These are phyloP conservation scores for Drosophila sechellia DNA, from an alignment of 1,140 invertebrate species.

Conservation along the genomic window DNA sequence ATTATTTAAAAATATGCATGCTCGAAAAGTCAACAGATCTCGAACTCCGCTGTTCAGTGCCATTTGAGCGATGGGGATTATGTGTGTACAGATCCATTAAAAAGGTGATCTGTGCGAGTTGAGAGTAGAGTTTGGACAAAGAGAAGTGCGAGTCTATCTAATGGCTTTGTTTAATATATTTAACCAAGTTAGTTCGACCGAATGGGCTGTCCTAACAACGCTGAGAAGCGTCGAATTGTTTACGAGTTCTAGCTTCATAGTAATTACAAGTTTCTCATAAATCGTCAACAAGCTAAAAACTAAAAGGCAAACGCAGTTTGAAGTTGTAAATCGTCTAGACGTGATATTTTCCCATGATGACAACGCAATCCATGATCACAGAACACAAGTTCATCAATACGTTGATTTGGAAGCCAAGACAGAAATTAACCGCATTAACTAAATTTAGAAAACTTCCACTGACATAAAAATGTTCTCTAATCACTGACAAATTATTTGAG, in stretches of 20 bases:
- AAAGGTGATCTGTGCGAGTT: constrained; percentile 8
- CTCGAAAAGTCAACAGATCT: constrained; percentile 51
- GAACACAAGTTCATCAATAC: neutral
- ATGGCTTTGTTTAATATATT: constrained; percentile 29
- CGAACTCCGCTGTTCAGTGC: constrained; percentile 59
- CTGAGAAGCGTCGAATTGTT: neutral
- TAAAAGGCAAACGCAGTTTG: neutral
- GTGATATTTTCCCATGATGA: neutral
- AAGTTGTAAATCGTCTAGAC: neutral
- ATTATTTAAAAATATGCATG: constrained; percentile 70
- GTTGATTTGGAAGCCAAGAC: neutral
- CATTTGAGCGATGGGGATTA: constrained; percentile 50
- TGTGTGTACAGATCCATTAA: constrained; percentile 31
- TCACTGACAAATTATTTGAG: constrained; percentile 7
- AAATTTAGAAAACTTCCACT: neutral
- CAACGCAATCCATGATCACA: too few species aligned
- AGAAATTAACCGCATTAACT: neutral
- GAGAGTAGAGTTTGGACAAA: constrained; percentile 14
- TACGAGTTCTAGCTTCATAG: neutral
- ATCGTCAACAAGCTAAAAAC: neutral
- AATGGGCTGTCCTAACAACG: neutral
- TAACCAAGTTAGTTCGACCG: constrained; percentile 5
- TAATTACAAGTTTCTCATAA: neutral
- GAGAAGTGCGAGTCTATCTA: constrained; percentile 20
- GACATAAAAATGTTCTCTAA: constrained; percentile 3